Percentiles rank a stretch among this genome's conserved stretches.
Conservation (phyloP, 1,140 invertebrate species). For the Ceratina australensis region DNA sequence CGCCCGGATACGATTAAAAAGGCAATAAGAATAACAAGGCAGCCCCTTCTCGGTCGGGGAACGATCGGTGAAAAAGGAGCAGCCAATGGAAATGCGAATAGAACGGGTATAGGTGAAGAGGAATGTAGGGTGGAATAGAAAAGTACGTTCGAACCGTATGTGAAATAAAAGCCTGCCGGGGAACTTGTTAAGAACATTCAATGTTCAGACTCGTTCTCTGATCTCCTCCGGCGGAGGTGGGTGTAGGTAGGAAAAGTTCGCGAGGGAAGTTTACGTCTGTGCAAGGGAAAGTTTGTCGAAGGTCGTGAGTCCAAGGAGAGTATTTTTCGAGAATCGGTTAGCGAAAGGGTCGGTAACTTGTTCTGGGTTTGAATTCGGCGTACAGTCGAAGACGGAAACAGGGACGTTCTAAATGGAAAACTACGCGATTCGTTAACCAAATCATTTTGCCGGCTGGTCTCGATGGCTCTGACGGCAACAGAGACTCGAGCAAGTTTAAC, state of each 20-base stretch:
- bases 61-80: neutral
- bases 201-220: neutral
- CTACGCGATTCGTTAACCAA: slow-evolving; percentile 32
- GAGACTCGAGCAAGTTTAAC: slow-evolving; percentile 21
- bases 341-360: neutral
- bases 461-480: slow-evolving; percentile 1
- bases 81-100: neutral
- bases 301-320: neutral
- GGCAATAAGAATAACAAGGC: too few relatives aligned
- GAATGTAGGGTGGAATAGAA: neutral
- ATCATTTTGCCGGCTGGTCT: slow-evolving; percentile 7
- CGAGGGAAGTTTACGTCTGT: neutral
- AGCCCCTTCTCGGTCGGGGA: neutral
- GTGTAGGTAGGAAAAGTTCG: neutral
- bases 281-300: slow-evolving; percentile 17
- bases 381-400: neutral
- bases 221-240: neutral
- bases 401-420: slow-evolving; percentile 12
- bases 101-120: neutral
- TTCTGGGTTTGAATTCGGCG: neutral
- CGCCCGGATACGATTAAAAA: too few relatives aligned
- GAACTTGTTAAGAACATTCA: slow-evolving; percentile 28
- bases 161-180: slow-evolving; percentile 18
- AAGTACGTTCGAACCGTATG: slow-evolving; percentile 7
- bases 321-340: slow-evolving; percentile 26